Evolutionary conservation across 2,888 invertebrate species (phyloP).

Genomic region (Chydorus sphaericus): DNA sequence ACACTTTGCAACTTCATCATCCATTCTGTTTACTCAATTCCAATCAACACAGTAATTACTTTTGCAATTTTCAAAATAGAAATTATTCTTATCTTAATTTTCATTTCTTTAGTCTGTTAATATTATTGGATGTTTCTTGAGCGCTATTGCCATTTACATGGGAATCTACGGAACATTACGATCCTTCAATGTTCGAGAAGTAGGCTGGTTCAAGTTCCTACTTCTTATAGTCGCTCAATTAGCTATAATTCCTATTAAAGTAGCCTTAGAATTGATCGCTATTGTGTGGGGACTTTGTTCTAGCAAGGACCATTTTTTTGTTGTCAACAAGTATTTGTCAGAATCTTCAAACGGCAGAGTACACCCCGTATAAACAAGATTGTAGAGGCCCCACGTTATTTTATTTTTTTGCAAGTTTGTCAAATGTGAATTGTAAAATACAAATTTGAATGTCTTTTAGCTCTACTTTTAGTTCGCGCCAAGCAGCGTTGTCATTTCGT

Average conservation of each 20-base stretch:
- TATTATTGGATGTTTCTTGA: constrained; percentile 76
- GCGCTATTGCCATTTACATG: constrained; percentile 91
- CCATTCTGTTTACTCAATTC: neutral
- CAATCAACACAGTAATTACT: neutral
- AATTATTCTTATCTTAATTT: neutral
- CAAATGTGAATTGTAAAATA: too few relatives aligned
- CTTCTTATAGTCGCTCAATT: constrained; percentile 72
- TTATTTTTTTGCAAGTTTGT: too few relatives aligned
- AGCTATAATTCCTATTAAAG: constrained; percentile 81
- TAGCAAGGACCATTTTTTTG: constrained; percentile 91
- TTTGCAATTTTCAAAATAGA: neutral
- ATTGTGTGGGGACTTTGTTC: constrained; percentile 89
- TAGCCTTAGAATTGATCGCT: constrained; percentile 85
- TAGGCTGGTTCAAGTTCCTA: constrained; percentile 60
- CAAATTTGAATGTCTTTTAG: too few relatives aligned
- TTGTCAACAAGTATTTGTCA: constrained; percentile 83
- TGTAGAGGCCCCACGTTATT: too few relatives aligned
- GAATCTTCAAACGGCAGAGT: too few relatives aligned
- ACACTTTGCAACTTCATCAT: neutral
- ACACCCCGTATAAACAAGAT: too few relatives aligned
- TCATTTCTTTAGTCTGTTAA: constrained; percentile 48
- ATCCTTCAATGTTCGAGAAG: constrained; percentile 77
- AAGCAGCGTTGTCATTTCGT: too few relatives aligned
- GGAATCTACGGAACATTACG: constrained; percentile 92
- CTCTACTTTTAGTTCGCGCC: too few relatives aligned